Evolutionary conservation across 2,888 invertebrate genomes (phyloP).

Genomic region (Cinara cedri): DNA sequence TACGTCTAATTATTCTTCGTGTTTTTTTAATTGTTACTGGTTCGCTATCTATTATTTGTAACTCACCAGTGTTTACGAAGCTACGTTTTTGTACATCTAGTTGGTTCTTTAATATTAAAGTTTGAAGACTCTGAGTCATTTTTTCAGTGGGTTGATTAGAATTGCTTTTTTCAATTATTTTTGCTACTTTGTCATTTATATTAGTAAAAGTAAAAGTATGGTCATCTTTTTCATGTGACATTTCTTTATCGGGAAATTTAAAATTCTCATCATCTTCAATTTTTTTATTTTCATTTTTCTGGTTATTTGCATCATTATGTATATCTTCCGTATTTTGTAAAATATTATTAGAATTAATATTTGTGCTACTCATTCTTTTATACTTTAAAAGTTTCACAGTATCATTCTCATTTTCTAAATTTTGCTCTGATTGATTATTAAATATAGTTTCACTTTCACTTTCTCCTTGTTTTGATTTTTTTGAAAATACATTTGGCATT

Average conservation of each 20-base stretch:
- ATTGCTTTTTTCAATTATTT: slow-evolving; percentile 30
- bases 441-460: slow-evolving; percentile 7
- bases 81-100: neutral
- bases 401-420: slow-evolving; percentile 16
- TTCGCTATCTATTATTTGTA: neutral
- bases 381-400: slow-evolving; percentile 46
- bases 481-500: slow-evolving; percentile 49
- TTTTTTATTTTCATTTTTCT: neutral
- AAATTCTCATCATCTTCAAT: neutral
- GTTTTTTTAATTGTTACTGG: neutral
- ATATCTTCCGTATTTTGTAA: neutral
- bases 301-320: neutral
- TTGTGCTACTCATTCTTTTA: slow-evolving; percentile 34
- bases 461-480: slow-evolving; percentile 42
- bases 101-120: neutral
- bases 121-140: neutral
- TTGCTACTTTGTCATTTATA: slow-evolving; percentile 33
- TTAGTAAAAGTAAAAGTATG: neutral
- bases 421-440: neutral
- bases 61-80: neutral
- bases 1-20: neutral
- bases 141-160: slow-evolving; percentile 9
- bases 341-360: neutral
- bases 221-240: neutral
- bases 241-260: neutral